phyloP scores from a whole-genome alignment of 2,113 vertebrate species.

The Dromas ardeola region DNA sequence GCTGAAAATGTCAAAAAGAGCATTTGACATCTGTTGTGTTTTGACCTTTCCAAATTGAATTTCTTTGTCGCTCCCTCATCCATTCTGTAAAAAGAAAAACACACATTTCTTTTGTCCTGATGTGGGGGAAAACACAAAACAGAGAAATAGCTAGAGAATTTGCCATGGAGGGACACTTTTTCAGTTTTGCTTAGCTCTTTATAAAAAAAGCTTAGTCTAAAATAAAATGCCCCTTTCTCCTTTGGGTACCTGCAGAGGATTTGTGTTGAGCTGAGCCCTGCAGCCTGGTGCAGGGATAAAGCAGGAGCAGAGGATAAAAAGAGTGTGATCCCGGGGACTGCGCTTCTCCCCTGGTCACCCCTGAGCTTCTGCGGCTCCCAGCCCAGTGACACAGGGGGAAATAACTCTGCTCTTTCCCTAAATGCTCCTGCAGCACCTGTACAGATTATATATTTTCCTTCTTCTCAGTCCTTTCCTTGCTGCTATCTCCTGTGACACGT shows the following conservation, averaged over 20 bases:
- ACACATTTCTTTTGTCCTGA: not conserved
- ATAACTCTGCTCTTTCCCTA: not conserved
- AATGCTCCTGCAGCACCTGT: not conserved
- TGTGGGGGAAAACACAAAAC: not conserved
- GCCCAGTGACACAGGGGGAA: not conserved
- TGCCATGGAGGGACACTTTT: not conserved
- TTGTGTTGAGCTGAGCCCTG: not conserved
- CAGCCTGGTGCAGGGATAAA: not conserved
- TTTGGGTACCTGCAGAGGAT: not conserved
- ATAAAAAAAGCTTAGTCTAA: not conserved
- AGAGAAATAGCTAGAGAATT: not conserved
- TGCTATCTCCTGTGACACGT: not conserved
- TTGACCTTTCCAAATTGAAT: conserved; percentile 63
- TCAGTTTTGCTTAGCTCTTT: not conserved
- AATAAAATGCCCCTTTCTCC: not conserved
- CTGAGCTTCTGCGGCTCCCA: not conserved
- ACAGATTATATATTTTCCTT: not conserved
- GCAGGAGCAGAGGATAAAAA: not conserved
- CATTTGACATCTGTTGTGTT: conserved; percentile 63
- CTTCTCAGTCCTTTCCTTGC: not conserved
- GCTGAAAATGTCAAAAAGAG: conserved; percentile 59
- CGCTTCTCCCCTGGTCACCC: not conserved
- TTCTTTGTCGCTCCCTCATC: conserved; percentile 14
- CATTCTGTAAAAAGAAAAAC: not conserved
- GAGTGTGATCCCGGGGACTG: not conserved